These are phyloP conservation scores for Chunga burmeisteri DNA, from an alignment of 2,113 vertebrate species.

Conservation along the genomic window DNA sequence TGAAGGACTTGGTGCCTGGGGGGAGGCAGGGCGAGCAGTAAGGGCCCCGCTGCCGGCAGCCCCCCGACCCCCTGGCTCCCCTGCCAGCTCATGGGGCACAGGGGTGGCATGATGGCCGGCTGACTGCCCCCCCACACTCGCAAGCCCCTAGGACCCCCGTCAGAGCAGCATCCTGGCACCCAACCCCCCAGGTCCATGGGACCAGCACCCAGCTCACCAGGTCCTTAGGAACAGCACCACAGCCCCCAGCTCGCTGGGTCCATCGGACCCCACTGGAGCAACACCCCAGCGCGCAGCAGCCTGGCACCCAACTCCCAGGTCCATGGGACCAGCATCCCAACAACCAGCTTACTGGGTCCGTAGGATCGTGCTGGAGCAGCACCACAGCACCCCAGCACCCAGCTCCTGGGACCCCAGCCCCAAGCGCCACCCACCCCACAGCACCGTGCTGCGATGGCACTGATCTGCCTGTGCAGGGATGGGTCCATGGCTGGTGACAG, in stretches of 20 bases:
- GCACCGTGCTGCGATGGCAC: not conserved
- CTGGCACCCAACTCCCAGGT: not conserved
- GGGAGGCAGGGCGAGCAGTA: conserved; percentile 6
- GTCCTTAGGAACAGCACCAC: not conserved
- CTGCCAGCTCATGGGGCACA: accelerated
- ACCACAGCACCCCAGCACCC: not conserved
- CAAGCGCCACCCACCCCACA: accelerated
- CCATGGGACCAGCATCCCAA: not conserved
- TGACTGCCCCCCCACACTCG: too few species aligned
- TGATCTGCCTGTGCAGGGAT: not conserved
- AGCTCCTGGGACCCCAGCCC: not conserved
- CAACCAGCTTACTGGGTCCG: not conserved
- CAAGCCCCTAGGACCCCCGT: accelerated
- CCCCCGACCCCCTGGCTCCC: too few species aligned
- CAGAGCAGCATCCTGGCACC: not conserved
- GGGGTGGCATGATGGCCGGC: too few species aligned
- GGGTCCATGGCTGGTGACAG: not conserved
- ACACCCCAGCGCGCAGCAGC: not conserved
- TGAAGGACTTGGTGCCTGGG: conserved; percentile 96
- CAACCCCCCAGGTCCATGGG: not conserved
- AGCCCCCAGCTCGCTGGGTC: not conserved
- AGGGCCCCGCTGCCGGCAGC: not conserved
- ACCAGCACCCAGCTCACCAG: accelerated
- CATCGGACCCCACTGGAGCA: not conserved
- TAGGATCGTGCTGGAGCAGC: not conserved